Evolutionary conservation across 2,888 invertebrate genomes (phyloP).

Genomic region (Leucania comma): DNA sequence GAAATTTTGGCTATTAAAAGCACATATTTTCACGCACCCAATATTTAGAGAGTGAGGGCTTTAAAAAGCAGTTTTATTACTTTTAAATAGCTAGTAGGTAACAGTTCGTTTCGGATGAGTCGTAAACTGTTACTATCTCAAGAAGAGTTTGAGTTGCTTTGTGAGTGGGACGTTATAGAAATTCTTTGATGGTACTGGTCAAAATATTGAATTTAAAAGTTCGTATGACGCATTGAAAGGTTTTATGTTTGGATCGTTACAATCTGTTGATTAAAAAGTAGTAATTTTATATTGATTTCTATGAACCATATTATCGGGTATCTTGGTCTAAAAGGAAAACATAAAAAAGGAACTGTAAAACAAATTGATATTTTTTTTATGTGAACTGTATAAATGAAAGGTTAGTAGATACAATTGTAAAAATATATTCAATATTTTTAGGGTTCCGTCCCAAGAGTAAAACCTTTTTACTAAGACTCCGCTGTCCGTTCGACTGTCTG

Average conservation of each 20-base stretch:
- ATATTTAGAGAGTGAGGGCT: slow-evolving; percentile 78
- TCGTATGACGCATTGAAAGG: slow-evolving; percentile 62
- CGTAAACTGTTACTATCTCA: slow-evolving; percentile 78
- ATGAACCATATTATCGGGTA: slow-evolving; percentile 14
- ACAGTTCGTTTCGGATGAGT: slow-evolving; percentile 78
- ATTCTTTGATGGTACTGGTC: slow-evolving; percentile 60
- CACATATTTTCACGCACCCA: slow-evolving; percentile 85
- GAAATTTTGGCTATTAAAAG: slow-evolving; percentile 83
- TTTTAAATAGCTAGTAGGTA: slow-evolving; percentile 87
- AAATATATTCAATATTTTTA: not conserved
- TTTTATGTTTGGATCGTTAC: slow-evolving; percentile 43
- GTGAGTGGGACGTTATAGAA: slow-evolving; percentile 65
- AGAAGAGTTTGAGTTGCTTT: slow-evolving; percentile 64
- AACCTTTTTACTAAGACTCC: no score
- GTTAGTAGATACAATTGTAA: not conserved
- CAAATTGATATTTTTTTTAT: no score
- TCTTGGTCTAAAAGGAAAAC: not conserved
- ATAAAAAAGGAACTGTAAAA: not conserved
- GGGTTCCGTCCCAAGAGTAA: no score
- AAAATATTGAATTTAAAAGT: slow-evolving; percentile 64
- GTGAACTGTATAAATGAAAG: not conserved
- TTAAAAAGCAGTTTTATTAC: slow-evolving; percentile 85
- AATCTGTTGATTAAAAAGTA: slow-evolving; percentile 19
- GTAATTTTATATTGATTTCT: slow-evolving; percentile 35
- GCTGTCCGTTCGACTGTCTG: no score